phyloP scores from a whole-genome alignment of 1,140 invertebrate genomes.

The Micrasema minimum region DNA sequence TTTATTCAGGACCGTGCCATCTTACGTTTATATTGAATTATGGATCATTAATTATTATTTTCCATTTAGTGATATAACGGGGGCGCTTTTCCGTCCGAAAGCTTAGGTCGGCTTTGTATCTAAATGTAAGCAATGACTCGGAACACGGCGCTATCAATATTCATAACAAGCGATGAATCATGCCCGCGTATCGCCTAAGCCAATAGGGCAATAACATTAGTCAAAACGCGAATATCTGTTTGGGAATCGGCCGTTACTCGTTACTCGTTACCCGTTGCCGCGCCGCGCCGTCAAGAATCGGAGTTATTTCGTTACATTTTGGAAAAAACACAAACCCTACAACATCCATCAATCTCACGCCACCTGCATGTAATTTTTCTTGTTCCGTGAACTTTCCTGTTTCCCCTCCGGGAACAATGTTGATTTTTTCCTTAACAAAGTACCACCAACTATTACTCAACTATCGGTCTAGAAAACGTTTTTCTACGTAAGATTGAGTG shows the following conservation, averaged over 20 bases:
- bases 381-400: constrained; percentile 8
- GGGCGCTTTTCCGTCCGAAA: not conserved
- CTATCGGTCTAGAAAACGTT: no score
- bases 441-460: no score
- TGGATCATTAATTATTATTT: constrained; percentile 34
- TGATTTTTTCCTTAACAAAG: no score
- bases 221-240: constrained; percentile 24
- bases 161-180: constrained; percentile 30
- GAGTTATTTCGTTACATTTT: constrained; percentile 9
- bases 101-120: constrained; percentile 15
- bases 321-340: constrained; percentile 11
- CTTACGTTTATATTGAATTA: constrained; percentile 29
- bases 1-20: constrained; percentile 8
- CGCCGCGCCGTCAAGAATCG: no score
- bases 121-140: constrained; percentile 16
- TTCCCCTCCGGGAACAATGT: no score
- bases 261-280: no score
- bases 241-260: not conserved
- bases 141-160: constrained; percentile 25
- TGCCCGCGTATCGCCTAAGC: constrained; percentile 26
- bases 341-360: constrained; percentile 27
- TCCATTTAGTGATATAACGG: constrained; percentile 1
- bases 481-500: no score
- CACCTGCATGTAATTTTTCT: constrained; percentile 12
- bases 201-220: constrained; percentile 32